phyloP scores from a whole-genome alignment of 2,888 invertebrate species.

The Drosophila nr. perissopoda region DNA sequence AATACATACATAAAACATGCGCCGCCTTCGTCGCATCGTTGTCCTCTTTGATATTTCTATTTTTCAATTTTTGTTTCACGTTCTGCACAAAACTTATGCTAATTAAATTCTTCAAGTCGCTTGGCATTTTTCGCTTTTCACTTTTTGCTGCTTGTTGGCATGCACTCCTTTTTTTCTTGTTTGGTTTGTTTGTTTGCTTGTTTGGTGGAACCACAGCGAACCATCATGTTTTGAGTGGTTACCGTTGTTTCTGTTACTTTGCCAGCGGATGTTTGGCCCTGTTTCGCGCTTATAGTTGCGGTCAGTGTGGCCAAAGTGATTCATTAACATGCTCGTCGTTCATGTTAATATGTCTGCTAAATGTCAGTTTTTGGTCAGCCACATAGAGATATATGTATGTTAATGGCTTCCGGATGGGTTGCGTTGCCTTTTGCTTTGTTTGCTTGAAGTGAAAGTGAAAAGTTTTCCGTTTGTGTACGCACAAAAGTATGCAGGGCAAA shows the following conservation, averaged over 20 bases:
- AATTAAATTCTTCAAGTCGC: conserved; percentile 65
- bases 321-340: conserved; percentile 64
- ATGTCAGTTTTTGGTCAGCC: conserved; percentile 55
- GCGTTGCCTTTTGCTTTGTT: conserved; percentile 12
- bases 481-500: conserved; percentile 26
- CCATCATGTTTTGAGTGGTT: conserved; percentile 50
- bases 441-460: conserved; percentile 50
- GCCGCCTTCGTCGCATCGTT: conserved; percentile 1
- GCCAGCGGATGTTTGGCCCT: conserved; percentile 14
- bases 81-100: conserved; percentile 62
- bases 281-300: conserved; percentile 46
- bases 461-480: conserved; percentile 34
- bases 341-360: conserved; percentile 66
- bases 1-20: conserved; percentile 66
- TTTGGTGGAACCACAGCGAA: conserved; percentile 31
- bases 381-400: conserved; percentile 25
- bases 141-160: conserved; percentile 25
- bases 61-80: conserved; percentile 65
- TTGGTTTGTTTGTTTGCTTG: neutral
- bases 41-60: conserved; percentile 67
- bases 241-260: conserved; percentile 10
- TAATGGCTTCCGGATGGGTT: conserved; percentile 24
- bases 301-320: conserved; percentile 62
- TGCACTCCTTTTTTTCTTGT: neutral
- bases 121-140: conserved; percentile 43